Base-by-base conservation (phyloP, 2,888 invertebrate genomes). In the Oscheius sp. region DNA sequence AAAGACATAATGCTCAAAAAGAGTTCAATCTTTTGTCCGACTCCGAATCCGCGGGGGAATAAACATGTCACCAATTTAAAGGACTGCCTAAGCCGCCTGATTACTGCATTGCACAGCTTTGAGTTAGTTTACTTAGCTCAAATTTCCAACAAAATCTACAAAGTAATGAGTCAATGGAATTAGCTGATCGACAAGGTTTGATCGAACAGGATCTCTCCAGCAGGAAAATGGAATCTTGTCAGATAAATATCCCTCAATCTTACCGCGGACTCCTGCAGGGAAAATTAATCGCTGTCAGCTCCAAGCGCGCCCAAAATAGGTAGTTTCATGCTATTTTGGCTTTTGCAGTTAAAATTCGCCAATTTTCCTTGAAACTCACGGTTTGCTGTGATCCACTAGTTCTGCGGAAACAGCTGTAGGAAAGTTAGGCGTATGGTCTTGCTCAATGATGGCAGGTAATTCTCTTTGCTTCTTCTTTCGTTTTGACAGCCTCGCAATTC, bases 391-490 rank as follows among this genome's bases (percentile, higher is more conserved):
- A 55, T 66, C 53, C 11, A 7, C 53, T 4, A 53, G n/a, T 10
- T 53, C 53, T 53, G 53, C 29, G 53, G 53, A n/a, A 21, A 29
- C 53, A 21, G n/a, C 53, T 29, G 53, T 2, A 21, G 53, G n/a
- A 21, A 21, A 42, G 37, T n/a, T 55, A 9, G 13, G 59, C n/a
- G 59, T n/a, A 32, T 53, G 68, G 21, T 68, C 68, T 33, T 68
- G 68, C 53, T 68, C 68, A 10, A 68, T 68, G 35, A 68, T 68
- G 53, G 62, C 50, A 35, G 72, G 62, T 5, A 72, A 62, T 9
- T 53, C 72, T 2, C 62, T 42, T 55, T 50, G 65, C 47, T 66
- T 73, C 73, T 73, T 73, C 32, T 48, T 11, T 42, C 73, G 73
- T 13, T 55, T 73, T 35, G 73, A 73, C 35, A 73, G 48, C 29